Percentiles rank a stretch among this genome's conserved stretches.
Evolutionary conservation across 2,113 vertebrate genomes (phyloP).

Genomic region (Orthonyx spaldingii): DNA sequence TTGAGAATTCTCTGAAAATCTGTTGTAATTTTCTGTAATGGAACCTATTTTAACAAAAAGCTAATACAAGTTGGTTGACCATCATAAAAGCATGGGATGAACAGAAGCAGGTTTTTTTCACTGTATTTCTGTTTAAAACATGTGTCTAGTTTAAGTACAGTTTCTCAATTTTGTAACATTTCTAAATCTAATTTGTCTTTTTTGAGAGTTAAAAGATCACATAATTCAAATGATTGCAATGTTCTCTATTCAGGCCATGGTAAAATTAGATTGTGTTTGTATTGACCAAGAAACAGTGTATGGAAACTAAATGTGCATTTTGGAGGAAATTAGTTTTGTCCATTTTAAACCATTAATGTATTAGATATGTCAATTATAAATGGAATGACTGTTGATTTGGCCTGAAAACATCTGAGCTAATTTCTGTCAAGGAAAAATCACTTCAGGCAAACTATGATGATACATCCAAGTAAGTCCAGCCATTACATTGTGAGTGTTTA

Average conservation of each 20-base stretch:
- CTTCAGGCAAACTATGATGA: background rate
- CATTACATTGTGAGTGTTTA: constrained; percentile 38
- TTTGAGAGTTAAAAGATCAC: background rate
- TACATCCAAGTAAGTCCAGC: constrained; percentile 14
- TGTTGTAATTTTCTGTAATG: background rate
- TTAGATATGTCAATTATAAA: constrained; percentile 31
- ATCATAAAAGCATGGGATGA: background rate
- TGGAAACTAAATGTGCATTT: constrained; percentile 25
- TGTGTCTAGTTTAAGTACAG: background rate
- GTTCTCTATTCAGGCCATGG: background rate
- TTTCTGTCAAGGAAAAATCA: constrained; percentile 55
- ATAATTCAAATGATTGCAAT: background rate
- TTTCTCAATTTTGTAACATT: background rate
- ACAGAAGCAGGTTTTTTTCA: background rate
- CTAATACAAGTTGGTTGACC: background rate
- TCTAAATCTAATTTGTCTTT: background rate
- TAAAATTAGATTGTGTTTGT: constrained; percentile 49
- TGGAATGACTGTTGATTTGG: constrained; percentile 26
- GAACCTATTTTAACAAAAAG: background rate
- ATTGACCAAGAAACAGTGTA: constrained; percentile 51
- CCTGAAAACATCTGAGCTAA: constrained; percentile 36
- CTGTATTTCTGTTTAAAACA: background rate
- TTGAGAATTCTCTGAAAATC: background rate
- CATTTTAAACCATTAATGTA: constrained; percentile 48
- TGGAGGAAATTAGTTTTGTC: constrained; percentile 29